Evolutionary conservation across 2,113 vertebrate species (phyloP).

Genomic region (Cheirogaleus medius): DNA sequence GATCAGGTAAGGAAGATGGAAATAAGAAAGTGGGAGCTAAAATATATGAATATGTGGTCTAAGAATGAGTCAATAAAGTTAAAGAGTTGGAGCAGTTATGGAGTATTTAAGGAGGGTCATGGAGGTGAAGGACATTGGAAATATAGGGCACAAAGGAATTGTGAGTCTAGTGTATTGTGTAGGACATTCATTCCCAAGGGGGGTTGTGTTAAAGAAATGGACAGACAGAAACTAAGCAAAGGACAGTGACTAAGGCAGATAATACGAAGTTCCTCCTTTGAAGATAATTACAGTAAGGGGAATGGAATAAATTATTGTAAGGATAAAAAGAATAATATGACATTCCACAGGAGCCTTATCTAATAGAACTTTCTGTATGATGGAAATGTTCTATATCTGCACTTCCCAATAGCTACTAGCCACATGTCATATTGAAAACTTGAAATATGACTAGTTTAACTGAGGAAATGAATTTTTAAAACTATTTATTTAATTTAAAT

Average conservation of each 20-base stretch:
- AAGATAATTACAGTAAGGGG: neutral
- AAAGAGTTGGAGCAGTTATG: neutral
- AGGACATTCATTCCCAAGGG: neutral
- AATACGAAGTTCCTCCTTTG: neutral
- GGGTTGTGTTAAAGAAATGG: neutral
- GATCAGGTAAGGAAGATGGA: neutral
- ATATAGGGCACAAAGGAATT: neutral
- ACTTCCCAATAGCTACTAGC: neutral
- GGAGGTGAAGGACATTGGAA: neutral
- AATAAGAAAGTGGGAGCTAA: neutral
- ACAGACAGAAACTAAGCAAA: neutral
- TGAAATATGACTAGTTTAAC: neutral
- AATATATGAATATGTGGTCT: neutral
- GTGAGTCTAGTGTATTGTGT: neutral
- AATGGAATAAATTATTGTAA: neutral
- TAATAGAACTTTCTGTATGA: neutral
- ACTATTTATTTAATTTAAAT: neutral
- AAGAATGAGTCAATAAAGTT: neutral
- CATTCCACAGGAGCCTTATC: neutral
- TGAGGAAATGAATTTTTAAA: conserved; percentile 1
- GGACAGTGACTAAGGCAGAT: neutral
- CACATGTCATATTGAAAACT: neutral
- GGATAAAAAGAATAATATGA: neutral
- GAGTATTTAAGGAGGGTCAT: neutral
- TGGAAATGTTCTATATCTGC: neutral